Percentiles rank a stretch among this genome's conserved stretches.
Conservation (phyloP, 2,888 invertebrate genomes). For the Halocaridina rubra region DNA sequence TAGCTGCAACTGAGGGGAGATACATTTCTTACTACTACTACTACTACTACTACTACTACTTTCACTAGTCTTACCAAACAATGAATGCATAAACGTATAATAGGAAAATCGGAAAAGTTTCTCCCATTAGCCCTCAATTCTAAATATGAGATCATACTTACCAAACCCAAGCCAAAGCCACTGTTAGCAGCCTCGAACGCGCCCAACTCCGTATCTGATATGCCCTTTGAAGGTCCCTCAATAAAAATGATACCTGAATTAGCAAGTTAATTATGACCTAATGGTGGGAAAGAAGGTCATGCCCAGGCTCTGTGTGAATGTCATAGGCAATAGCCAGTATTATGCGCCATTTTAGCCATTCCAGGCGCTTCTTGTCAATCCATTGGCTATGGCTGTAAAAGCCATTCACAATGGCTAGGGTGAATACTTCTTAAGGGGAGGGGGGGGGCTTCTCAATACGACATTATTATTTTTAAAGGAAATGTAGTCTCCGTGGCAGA, state of each 20-base stretch:
- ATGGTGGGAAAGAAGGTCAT: constrained; percentile 45
- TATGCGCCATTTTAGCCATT: neutral
- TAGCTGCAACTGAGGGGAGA: too few relatives aligned
- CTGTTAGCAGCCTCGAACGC: neutral
- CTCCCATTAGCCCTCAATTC: too few relatives aligned
- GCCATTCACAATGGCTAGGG: neutral
- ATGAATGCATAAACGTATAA: too few relatives aligned
- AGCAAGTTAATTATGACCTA: constrained; percentile 49
- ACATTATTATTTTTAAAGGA: too few relatives aligned
- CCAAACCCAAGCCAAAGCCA: neutral
- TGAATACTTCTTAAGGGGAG: neutral
- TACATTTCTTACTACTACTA: too few relatives aligned
- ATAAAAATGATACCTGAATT: constrained; percentile 52
- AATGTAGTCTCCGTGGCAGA: too few relatives aligned
- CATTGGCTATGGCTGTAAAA: too few relatives aligned
- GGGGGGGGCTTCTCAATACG: too few relatives aligned
- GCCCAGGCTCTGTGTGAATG: constrained; percentile 38
- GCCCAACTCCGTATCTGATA: constrained; percentile 30
- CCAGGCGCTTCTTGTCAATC: neutral
- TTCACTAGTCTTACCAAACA: too few relatives aligned
- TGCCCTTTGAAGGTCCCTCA: constrained; percentile 25
- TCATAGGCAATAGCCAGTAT: neutral
- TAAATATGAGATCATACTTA: too few relatives aligned
- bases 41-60: too few relatives aligned
- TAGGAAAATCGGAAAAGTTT: too few relatives aligned